Conservation (phyloP, 2,888 invertebrate genomes). For the Meganola albula region DNA sequence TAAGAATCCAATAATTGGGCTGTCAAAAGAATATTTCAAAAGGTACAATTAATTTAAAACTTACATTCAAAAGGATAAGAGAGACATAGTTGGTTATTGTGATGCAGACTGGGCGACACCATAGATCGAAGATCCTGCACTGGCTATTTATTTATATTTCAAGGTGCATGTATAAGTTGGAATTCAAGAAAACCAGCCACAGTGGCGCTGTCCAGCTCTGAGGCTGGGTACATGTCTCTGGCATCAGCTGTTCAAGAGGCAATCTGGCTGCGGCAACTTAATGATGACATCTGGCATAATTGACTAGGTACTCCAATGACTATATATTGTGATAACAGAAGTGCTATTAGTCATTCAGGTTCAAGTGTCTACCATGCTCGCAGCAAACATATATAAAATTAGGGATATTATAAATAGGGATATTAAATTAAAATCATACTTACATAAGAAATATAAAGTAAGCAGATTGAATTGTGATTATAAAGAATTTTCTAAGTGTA, state of each 20-base stretch:
- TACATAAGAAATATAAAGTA: no score
- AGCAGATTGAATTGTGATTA: no score
- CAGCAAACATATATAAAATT: constrained; percentile 23
- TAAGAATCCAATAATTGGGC: constrained; percentile 1
- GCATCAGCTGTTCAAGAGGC: not conserved
- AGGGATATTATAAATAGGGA: no score
- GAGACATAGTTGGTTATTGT: not conserved
- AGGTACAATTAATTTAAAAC: not conserved
- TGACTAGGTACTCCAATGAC: constrained; percentile 12
- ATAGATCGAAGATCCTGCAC: constrained; percentile 16
- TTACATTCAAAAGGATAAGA: not conserved
- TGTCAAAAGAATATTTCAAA: not conserved
- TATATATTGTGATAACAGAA: constrained; percentile 24
- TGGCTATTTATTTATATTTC: constrained; percentile 18
- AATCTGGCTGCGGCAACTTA: not conserved
- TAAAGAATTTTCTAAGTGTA: no score
- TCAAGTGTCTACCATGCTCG: constrained; percentile 17
- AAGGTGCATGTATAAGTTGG: constrained; percentile 22
- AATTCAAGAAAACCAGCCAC: constrained; percentile 14
- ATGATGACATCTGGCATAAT: constrained; percentile 5
- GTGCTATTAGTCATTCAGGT: constrained; percentile 26
- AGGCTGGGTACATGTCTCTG: not conserved
- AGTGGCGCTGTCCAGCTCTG: constrained; percentile 1
- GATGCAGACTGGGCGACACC: not conserved
- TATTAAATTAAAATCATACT: no score